Evolutionary conservation across 1,140 invertebrate species (phyloP).

Genomic region (Rhagoletis pomonella): DNA sequence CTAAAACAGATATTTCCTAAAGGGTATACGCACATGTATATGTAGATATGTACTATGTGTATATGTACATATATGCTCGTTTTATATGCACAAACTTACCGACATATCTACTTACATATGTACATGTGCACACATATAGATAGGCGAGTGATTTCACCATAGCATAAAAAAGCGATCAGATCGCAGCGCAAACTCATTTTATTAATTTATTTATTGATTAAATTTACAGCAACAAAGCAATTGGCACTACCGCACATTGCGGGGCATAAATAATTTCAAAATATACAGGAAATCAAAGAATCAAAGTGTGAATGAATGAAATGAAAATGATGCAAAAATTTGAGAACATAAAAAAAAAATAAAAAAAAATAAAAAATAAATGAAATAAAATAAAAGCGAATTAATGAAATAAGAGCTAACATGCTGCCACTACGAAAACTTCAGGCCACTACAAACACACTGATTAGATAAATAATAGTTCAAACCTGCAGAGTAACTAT

Average conservation of each 20-base stretch:
- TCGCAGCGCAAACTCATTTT: not conserved
- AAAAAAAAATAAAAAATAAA: slow-evolving; percentile 24
- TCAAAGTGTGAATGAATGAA: not conserved
- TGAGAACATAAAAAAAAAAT: not conserved
- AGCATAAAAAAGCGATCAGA: not conserved
- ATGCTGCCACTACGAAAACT: too few relatives aligned
- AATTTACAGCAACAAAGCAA: not conserved
- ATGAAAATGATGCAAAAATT: not conserved
- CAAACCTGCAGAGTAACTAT: too few relatives aligned
- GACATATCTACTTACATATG: not conserved
- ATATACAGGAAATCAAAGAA: not conserved
- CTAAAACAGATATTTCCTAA: too few relatives aligned
- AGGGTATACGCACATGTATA: too few relatives aligned
- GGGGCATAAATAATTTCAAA: not conserved
- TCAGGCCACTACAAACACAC: too few relatives aligned
- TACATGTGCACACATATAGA: not conserved
- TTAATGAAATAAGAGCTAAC: not conserved
- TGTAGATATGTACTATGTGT: too few relatives aligned
- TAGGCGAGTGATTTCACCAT: not conserved
- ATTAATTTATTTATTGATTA: slow-evolving; percentile 27
- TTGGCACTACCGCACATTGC: too few relatives aligned
- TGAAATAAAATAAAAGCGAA: not conserved
- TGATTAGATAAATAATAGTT: too few relatives aligned
- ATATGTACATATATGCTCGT: too few relatives aligned
- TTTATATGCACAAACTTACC: too few relatives aligned